These are phyloP conservation scores for Tachystola acroxantha DNA, from an alignment of 2,888 invertebrate species.

Conservation along the genomic window DNA sequence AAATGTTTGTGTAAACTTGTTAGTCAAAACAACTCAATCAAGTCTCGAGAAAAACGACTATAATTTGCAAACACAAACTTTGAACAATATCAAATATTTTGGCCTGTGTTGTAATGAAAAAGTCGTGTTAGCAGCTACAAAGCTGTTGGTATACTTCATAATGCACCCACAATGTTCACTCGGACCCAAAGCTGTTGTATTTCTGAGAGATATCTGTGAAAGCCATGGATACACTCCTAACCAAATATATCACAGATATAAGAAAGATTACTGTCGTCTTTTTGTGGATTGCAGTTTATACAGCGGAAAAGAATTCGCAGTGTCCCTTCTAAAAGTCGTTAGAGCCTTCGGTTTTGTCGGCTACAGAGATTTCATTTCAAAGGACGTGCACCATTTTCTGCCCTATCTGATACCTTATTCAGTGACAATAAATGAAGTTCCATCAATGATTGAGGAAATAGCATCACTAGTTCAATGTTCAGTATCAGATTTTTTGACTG, in stretches of 20 bases:
- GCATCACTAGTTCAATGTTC: conserved; percentile 77
- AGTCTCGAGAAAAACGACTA: conserved; percentile 73
- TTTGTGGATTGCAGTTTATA: conserved; percentile 79
- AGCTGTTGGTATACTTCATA: conserved; percentile 79
- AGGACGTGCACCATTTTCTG: conserved; percentile 83
- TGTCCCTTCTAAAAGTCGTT: conserved; percentile 79
- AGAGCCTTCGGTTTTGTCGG: conserved; percentile 84
- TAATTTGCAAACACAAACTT: conserved; percentile 70
- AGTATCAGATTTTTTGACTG: conserved; percentile 79
- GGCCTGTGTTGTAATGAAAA: conserved; percentile 51
- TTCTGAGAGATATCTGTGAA: conserved; percentile 77
- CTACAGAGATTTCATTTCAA: conserved; percentile 82
- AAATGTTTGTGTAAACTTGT: conserved; percentile 49
- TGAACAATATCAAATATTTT: conserved; percentile 74
- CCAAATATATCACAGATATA: conserved; percentile 79
- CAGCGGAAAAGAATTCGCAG: conserved; percentile 75
- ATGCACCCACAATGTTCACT: conserved; percentile 80
- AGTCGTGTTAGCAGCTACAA: conserved; percentile 62
- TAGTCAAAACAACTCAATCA: conserved; percentile 62
- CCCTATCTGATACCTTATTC: conserved; percentile 80
- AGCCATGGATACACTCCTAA: conserved; percentile 72
- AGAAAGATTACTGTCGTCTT: conserved; percentile 79
- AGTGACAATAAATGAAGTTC: conserved; percentile 74
- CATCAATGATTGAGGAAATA: conserved; percentile 81
- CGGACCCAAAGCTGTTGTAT: conserved; percentile 75